Conservation (phyloP, 2,797 vertebrate genomes). For the Sebastes itinus region DNA sequence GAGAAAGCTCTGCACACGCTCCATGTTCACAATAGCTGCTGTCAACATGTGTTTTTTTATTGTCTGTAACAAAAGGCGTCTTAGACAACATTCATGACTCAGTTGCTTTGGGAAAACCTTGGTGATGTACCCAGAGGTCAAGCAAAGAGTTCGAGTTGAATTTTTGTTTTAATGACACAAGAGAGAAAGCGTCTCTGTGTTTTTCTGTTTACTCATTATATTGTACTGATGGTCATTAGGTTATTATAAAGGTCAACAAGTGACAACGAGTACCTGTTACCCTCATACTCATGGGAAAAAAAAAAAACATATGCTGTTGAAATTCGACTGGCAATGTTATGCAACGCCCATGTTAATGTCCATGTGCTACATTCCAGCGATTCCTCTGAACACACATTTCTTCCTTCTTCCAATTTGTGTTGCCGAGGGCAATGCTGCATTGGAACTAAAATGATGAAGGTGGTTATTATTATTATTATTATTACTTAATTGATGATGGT, state of each 20-base stretch:
- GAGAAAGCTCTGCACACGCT: not conserved
- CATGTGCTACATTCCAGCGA: conserved; percentile 40
- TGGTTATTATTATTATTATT: not conserved
- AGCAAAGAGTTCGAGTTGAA: not conserved
- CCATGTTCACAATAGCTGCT: not conserved
- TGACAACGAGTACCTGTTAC: not conserved
- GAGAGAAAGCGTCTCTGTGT: not conserved
- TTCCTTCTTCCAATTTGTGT: not conserved
- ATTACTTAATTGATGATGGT: not conserved
- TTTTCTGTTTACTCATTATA: not conserved
- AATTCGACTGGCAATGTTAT: conserved; percentile 5
- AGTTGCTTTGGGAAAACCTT: not conserved
- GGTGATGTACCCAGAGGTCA: not conserved
- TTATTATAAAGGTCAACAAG: not conserved
- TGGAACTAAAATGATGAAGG: not conserved
- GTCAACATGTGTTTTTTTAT: conserved; percentile 36
- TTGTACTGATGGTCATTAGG: not conserved
- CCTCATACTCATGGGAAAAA: not conserved
- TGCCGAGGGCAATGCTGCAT: not conserved
- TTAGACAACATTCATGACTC: not conserved
- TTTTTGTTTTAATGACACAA: not conserved
- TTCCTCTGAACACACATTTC: conserved; percentile 23
- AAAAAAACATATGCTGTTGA: not conserved
- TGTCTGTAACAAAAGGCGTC: conserved; percentile 2
- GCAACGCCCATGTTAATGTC: conserved; percentile 26